Percentiles rank a stretch among this genome's conserved stretches.
Evolutionary conservation across 2,888 invertebrate genomes (phyloP).

Genomic region (Agrochola lota): DNA sequence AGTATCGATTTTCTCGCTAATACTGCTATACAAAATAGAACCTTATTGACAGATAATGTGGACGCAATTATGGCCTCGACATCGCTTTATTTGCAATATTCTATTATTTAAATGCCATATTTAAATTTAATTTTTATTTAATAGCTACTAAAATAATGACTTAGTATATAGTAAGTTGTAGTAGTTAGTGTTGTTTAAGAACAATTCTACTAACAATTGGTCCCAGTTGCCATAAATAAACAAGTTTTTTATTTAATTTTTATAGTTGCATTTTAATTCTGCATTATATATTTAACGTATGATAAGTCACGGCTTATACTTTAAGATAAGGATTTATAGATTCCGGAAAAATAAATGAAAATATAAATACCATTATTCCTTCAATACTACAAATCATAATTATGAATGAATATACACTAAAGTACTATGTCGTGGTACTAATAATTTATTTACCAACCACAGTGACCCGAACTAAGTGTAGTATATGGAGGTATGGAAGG

Average conservation of each 20-base stretch:
- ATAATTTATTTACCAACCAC: constrained; percentile 3
- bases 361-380: neutral
- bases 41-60: neutral
- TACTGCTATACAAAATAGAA: neutral
- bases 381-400: neutral
- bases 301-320: no score
- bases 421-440: neutral
- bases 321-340: neutral
- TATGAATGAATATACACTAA: neutral
- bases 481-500: constrained; percentile 9
- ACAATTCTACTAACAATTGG: no score
- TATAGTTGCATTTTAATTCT: neutral
- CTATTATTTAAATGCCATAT: no score
- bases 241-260: no score
- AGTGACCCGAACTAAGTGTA: constrained; percentile 3
- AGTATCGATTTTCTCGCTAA: neutral
- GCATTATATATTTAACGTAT: neutral
- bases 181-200: no score
- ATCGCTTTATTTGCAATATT: neutral
- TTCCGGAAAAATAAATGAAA: neutral
- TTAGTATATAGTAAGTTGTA: no score
- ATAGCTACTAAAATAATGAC: neutral
- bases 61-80: neutral
- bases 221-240: no score
- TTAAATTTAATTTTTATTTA: neutral